phyloP scores from a whole-genome alignment of 2,888 invertebrate species.

The Epinotia demarniana region DNA sequence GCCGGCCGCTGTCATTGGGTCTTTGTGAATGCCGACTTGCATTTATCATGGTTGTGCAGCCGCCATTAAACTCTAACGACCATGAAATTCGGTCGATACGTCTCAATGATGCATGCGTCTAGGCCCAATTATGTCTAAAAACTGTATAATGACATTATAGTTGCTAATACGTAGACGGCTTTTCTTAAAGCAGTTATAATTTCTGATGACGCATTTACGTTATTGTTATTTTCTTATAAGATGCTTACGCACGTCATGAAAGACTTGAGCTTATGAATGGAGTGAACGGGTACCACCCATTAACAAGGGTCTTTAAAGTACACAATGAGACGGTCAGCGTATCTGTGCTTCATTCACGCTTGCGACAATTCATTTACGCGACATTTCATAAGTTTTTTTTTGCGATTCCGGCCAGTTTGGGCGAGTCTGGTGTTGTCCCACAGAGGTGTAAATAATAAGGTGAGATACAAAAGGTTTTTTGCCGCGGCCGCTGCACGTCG shows the following conservation, averaged over 20 bases:
- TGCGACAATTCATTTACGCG: constrained; percentile 46
- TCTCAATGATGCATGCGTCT: constrained; percentile 64
- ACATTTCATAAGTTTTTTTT: constrained; percentile 54
- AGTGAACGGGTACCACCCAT: constrained; percentile 34
- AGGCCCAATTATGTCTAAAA: constrained; percentile 71
- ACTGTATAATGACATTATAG: constrained; percentile 63
- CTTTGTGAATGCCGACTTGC: constrained; percentile 73
- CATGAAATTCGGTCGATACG: constrained; percentile 74
- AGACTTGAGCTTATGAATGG: constrained; percentile 29
- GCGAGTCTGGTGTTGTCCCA: constrained; percentile 58
- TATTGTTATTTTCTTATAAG: constrained; percentile 27
- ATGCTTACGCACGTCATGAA: constrained; percentile 7
- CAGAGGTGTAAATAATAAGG: constrained; percentile 75
- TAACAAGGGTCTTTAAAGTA: constrained; percentile 36
- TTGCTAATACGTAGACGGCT: constrained; percentile 50
- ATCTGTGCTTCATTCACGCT: constrained; percentile 39
- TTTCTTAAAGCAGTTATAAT: constrained; percentile 23
- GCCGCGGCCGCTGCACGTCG: constrained; percentile 49
- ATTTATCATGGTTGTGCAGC: constrained; percentile 75
- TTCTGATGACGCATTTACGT: constrained; percentile 28
- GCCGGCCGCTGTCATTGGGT: constrained; percentile 65
- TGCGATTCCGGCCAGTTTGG: constrained; percentile 49
- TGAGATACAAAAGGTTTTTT: constrained; percentile 63
- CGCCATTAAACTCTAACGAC: constrained; percentile 74
- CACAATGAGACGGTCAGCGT: constrained; percentile 23